Percentiles rank a stretch among this genome's conserved stretches.
phyloP scores from a whole-genome alignment of 2,113 vertebrate species.

The Odocoileus hemionus region DNA sequence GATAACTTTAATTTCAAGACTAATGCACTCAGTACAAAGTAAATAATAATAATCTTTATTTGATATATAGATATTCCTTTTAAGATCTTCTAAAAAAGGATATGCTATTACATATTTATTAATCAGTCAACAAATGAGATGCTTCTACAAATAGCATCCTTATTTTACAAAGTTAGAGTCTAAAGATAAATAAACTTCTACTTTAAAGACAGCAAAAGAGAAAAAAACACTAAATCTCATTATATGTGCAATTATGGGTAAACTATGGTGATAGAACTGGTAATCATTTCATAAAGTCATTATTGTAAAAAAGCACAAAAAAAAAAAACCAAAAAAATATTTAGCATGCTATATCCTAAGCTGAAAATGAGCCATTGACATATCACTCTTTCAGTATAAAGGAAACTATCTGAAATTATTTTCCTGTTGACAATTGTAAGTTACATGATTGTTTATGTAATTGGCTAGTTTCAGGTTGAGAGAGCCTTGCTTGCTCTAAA shows the following conservation, averaged over 20 bases:
- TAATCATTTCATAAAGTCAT: neutral
- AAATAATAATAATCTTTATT: neutral
- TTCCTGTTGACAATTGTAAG: conserved; percentile 21
- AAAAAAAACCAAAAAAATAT: neutral
- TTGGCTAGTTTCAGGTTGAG: conserved; percentile 39
- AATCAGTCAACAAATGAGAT: neutral
- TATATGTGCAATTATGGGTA: neutral
- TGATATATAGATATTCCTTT: neutral
- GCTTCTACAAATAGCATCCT: neutral
- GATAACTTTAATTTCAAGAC: neutral
- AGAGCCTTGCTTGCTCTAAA: conserved; percentile 31
- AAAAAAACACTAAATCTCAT: neutral
- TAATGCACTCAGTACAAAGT: neutral
- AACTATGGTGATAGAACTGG: neutral
- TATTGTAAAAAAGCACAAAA: neutral
- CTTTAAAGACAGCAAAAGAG: neutral
- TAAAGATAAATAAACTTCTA: neutral
- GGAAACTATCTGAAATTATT: neutral
- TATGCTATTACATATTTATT: neutral
- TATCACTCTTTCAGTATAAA: neutral
- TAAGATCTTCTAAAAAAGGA: neutral
- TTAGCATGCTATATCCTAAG: neutral
- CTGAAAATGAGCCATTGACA: neutral
- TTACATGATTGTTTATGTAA: conserved; percentile 20
- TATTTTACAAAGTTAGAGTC: neutral